Conservation (phyloP, 2,888 invertebrate species). For the Spodoptera picta region DNA sequence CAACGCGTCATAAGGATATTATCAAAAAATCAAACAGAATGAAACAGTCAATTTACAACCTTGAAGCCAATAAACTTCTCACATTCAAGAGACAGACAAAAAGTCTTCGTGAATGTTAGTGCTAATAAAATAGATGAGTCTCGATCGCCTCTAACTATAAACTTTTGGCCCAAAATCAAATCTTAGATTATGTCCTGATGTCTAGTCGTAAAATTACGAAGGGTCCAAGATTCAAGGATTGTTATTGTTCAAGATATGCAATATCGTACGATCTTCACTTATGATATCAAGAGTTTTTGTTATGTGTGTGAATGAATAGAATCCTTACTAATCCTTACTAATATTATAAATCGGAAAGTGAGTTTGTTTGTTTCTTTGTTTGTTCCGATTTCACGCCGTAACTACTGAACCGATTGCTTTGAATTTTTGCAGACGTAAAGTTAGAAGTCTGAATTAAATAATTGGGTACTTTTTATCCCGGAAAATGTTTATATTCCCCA, state of each 20-base stretch:
- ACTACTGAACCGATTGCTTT: too few species aligned
- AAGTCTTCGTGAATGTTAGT: slow-evolving; percentile 32
- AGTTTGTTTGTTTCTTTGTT: too few species aligned
- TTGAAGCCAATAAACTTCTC: slow-evolving; percentile 42
- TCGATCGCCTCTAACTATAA: slow-evolving; percentile 50
- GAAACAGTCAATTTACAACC: slow-evolving; percentile 36
- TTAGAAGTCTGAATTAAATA: too few species aligned
- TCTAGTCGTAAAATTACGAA: slow-evolving; percentile 71
- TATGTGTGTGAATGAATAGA: too few species aligned
- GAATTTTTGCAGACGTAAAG: too few species aligned
- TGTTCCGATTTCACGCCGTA: too few species aligned
- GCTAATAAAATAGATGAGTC: slow-evolving; percentile 43
- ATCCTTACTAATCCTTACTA: too few species aligned
- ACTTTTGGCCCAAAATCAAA: slow-evolving; percentile 57
- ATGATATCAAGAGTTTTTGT: slow-evolving; percentile 49
- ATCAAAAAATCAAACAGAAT: slow-evolving; percentile 34
- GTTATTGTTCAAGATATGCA: slow-evolving; percentile 76
- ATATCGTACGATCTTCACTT: slow-evolving; percentile 68
- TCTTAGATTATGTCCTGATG: slow-evolving; percentile 66
- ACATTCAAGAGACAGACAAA: slow-evolving; percentile 23
- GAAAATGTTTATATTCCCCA: too few species aligned
- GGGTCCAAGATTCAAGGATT: slow-evolving; percentile 68
- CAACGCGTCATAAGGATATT: slow-evolving; percentile 5
- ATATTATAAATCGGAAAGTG: too few species aligned
- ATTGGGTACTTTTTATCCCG: too few species aligned